Evolutionary conservation across 1,140 invertebrate genomes (phyloP).

Genomic region (Lepeophtheirus salmonis): DNA sequence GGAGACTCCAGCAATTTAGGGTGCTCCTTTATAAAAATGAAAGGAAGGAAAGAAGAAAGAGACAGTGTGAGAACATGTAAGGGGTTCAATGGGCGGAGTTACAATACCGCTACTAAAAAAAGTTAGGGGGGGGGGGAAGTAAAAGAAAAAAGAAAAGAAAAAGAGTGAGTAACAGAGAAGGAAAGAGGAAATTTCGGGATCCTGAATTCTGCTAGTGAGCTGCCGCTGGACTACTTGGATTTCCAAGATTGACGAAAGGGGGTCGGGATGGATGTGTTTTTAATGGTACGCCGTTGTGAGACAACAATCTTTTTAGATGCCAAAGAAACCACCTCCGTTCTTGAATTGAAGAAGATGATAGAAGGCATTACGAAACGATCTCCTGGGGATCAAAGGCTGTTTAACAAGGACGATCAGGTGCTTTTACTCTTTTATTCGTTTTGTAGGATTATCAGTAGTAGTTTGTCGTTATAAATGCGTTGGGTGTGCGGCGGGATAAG

Average conservation of each 20-base stretch:
- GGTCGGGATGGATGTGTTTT: conserved; percentile 62
- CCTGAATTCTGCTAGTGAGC: no score
- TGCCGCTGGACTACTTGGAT: no score
- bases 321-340: conserved; percentile 78
- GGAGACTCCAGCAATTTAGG: no score
- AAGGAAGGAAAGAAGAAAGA: not conserved
- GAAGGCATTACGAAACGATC: conserved; percentile 45
- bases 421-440: no score
- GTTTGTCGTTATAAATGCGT: no score
- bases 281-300: conserved; percentile 92
- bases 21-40: no score
- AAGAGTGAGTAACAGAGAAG: not conserved
- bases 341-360: conserved; percentile 88
- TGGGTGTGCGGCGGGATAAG: no score
- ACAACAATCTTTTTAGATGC: conserved; percentile 94
- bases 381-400: conserved; percentile 12
- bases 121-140: not conserved
- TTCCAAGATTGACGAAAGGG: no score
- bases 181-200: not conserved
- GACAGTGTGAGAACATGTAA: not conserved
- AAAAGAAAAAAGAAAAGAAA: not conserved
- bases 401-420: not conserved
- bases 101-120: no score
- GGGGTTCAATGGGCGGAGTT: no score
- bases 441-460: no score